Conservation (phyloP, 2,888 invertebrate genomes). For the Campaea margaritaria region DNA sequence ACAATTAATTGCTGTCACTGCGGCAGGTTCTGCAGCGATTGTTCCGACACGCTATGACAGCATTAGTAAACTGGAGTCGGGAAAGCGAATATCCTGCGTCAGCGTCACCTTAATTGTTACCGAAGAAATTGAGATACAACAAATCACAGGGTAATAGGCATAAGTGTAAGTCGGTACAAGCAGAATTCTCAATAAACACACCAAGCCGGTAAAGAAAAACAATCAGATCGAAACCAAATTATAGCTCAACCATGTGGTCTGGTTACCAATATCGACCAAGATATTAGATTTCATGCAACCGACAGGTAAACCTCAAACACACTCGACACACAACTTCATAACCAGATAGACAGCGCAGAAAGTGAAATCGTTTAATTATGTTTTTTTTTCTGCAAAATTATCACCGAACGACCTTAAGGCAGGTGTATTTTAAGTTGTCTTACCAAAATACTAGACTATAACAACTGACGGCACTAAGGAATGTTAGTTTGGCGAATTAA, state of each 20-base stretch:
- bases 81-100: constrained; percentile 53
- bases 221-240: constrained; percentile 58
- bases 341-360: constrained; percentile 54
- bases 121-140: constrained; percentile 20
- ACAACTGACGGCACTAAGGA: constrained; percentile 43
- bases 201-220: constrained; percentile 45
- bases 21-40: neutral
- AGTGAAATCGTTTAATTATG: constrained; percentile 65
- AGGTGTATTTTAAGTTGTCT: constrained; percentile 49
- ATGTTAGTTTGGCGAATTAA: constrained; percentile 36
- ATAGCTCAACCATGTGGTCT: constrained; percentile 36
- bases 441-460: constrained; percentile 55
- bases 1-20: constrained; percentile 11
- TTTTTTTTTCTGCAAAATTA: constrained; percentile 36
- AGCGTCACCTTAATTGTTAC: constrained; percentile 17
- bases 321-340: constrained; percentile 11
- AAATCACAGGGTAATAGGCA: constrained; percentile 6
- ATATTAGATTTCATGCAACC: constrained; percentile 36
- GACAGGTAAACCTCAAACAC: constrained; percentile 9
- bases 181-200: constrained; percentile 44
- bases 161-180: constrained; percentile 19
- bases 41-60: constrained; percentile 34
- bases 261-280: constrained; percentile 26
- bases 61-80: too few species aligned
- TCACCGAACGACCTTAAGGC: constrained; percentile 42